Percentiles rank a stretch among this genome's conserved stretches.
These are phyloP conservation scores for Eupithecia inturbata DNA, from an alignment of 2,888 invertebrate species.

Conservation along the genomic window DNA sequence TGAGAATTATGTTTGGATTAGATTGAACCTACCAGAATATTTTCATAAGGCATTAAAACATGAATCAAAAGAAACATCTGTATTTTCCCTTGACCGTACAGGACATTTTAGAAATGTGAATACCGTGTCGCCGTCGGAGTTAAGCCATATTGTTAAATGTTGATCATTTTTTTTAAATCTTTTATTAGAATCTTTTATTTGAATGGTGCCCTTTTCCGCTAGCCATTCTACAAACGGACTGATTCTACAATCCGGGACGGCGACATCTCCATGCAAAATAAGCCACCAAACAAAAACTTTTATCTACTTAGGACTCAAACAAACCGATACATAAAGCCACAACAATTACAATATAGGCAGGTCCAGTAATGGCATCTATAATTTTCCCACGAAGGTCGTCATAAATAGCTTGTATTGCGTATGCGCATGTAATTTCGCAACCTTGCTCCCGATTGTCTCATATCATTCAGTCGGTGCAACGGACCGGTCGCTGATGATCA, in stretches of 20 bases:
- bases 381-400: slow-evolving; percentile 53
- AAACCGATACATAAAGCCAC: slow-evolving; percentile 12
- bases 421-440: slow-evolving; percentile 53
- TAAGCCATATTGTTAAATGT: neutral
- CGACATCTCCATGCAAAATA: neutral
- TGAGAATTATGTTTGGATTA: neutral
- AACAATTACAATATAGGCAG: slow-evolving; percentile 39
- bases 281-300: neutral
- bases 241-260: neutral
- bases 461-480: slow-evolving; percentile 67
- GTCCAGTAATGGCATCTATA: slow-evolving; percentile 47
- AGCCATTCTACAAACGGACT: neutral
- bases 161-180: no score
- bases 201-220: neutral
- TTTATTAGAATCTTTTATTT: no score
- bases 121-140: neutral
- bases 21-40: neutral
- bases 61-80: neutral
- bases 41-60: neutral
- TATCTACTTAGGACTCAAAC: neutral
- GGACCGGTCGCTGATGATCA: slow-evolving; percentile 51
- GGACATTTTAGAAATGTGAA: neutral
- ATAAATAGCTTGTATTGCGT: slow-evolving; percentile 30
- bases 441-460: slow-evolving; percentile 75
- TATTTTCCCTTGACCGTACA: neutral